Base-by-base conservation (phyloP, 2,888 invertebrate species). In the Mythimna pallens region DNA sequence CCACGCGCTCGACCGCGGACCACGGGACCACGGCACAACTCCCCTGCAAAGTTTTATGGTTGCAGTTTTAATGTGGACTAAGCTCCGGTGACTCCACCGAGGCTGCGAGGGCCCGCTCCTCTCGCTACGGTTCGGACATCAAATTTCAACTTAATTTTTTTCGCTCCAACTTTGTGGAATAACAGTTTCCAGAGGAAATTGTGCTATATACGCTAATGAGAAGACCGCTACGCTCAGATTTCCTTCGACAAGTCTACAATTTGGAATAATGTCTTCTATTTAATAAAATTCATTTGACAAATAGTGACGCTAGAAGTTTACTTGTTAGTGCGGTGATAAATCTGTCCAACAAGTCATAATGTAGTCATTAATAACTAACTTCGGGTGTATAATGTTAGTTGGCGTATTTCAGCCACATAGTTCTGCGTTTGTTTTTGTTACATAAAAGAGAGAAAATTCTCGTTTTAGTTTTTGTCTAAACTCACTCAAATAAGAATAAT, bases 51-150 rank as follows among this genome's bases (percentile, higher is more conserved):
- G 92, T 94, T 94, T 93, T 93, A 92, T 88, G 89, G 89, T 89
- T 91, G 92, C 93, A 93, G 92, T 93, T 94, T 93, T 93, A 92
- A 93, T 92, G 92, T 92, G 87, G 85, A 88, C 88, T 88, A 88
- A 89, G 90, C 89, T 88, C 85, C 86, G 84, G 86, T 89, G 91
- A 88, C 89, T 87, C 77, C 78, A 73, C 71, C 80, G 82, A 84
- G 77, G 61, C 40, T 61, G 61, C 61, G 61, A 61, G 78, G 80
- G 71, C 59, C 63, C 65, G 68, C 78, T 72, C 75, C 80, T 73
- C 59, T 78, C 70, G 67, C 75, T 76, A 73, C 77, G 68, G 73
- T 82, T 81, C 81, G 79, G 80, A 84, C 86, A 86, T 86, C 86
- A 85, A 89, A 88, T 87, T 86, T 87, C 79, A 74, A 84, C 84